Evolutionary conservation across 2,797 vertebrate species (phyloP).

Genomic region (Xyrichtys novacula): DNA sequence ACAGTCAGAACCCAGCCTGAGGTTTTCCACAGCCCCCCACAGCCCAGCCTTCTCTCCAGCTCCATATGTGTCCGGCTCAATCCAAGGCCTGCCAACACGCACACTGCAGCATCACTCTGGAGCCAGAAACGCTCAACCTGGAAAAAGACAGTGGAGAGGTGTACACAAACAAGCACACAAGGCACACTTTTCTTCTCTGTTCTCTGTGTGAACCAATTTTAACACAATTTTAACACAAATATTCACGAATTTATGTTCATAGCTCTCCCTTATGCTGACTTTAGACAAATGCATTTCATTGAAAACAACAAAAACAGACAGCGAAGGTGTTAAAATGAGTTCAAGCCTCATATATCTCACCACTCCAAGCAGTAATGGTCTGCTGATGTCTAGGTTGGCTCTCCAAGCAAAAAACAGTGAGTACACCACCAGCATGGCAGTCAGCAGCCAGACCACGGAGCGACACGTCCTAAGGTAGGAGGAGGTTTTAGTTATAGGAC

Average conservation of each 20-base stretch:
- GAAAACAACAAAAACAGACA: neutral
- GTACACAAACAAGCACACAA: neutral
- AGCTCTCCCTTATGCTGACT: neutral
- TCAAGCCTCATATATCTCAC: constrained; percentile 47
- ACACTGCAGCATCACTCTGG: constrained; percentile 92
- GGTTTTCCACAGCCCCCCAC: constrained; percentile 71
- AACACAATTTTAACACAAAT: too few relatives aligned
- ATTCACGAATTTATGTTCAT: neutral
- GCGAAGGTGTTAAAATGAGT: neutral
- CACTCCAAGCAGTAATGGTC: constrained; percentile 94
- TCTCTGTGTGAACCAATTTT: too few relatives aligned
- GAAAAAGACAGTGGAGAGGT: constrained; percentile 2
- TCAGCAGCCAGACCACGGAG: constrained; percentile 87
- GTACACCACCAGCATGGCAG: constrained; percentile 90
- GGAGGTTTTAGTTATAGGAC: neutral
- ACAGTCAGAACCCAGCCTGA: constrained; percentile 88
- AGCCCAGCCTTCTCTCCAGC: constrained; percentile 74
- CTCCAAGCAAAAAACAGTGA: constrained; percentile 98
- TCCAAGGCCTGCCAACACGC: constrained; percentile 92
- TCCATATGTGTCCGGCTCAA: constrained; percentile 76
- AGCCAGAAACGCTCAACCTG: constrained; percentile 99
- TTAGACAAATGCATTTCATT: neutral
- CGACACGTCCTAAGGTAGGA: constrained; percentile 79
- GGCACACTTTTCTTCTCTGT: neutral
- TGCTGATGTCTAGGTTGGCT: constrained; percentile 95